Percentiles rank a stretch among this genome's conserved stretches.
Conservation (phyloP, 2,797 vertebrate species). For the Sebastiscus tertius region DNA sequence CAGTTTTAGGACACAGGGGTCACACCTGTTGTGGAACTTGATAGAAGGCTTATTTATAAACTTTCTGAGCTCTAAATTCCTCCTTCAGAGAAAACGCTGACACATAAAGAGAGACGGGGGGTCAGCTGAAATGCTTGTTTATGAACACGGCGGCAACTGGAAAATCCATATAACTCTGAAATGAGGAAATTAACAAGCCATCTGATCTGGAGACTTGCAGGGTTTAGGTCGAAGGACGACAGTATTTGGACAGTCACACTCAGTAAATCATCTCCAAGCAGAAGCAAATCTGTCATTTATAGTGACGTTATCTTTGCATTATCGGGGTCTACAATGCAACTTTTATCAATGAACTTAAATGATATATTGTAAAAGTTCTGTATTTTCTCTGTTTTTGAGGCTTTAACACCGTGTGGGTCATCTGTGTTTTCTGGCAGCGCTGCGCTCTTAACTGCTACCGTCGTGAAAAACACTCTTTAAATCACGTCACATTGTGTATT, state of each 20-base stretch:
- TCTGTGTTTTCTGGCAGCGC: constrained; percentile 41
- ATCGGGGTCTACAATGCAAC: background rate
- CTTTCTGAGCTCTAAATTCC: constrained; percentile 98
- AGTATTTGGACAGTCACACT: constrained; percentile 24
- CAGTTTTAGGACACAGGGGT: constrained; percentile 99
- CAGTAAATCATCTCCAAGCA: background rate
- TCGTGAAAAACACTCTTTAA: constrained; percentile 64
- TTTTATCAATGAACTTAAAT: constrained; percentile 15
- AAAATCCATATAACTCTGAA: constrained; percentile 94
- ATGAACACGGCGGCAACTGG: constrained; percentile 94
- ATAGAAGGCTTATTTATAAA: constrained; percentile 99
- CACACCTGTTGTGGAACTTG: constrained; percentile 99
- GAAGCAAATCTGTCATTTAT: constrained; percentile 19
- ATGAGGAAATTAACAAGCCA: constrained; percentile 93
- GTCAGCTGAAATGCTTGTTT: constrained; percentile 92
- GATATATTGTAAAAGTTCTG: background rate
- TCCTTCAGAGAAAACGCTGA: constrained; percentile 96
- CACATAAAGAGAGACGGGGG: constrained; percentile 86
- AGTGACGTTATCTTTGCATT: constrained; percentile 17
- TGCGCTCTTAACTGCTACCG: constrained; percentile 16
- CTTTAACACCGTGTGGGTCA: constrained; percentile 13
- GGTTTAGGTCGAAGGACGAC: constrained; percentile 34
- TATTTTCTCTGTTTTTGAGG: constrained; percentile 33
- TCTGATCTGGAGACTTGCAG: constrained; percentile 78
- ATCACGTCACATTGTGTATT: constrained; percentile 71